A percentile compares a stretch with the other conserved stretches of the same genome.
These are phyloP conservation scores for Apamea sordens DNA, from an alignment of 2,888 invertebrate species.

Conservation along the genomic window DNA sequence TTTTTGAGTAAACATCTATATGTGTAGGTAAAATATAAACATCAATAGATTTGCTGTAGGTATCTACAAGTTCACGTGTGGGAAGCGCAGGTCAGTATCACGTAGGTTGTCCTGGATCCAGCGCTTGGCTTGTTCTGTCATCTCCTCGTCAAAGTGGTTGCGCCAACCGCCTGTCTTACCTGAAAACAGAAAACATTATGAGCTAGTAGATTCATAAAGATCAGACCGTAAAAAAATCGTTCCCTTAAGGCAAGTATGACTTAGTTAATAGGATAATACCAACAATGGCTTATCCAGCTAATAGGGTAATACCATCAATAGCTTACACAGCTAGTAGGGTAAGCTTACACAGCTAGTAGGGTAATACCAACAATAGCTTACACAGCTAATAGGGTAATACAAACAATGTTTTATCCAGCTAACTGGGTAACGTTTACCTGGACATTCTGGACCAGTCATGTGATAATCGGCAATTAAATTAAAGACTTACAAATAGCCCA, in stretches of 20 bases:
- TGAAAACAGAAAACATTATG: neutral
- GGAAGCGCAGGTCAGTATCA: constrained; percentile 70
- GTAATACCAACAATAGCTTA: too few relatives aligned
- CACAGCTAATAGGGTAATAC: too few relatives aligned
- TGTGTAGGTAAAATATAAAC: neutral
- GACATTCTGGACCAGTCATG: too few relatives aligned
- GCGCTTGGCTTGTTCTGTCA: constrained; percentile 90
- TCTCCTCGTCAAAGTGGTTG: constrained; percentile 91
- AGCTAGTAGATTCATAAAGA: neutral
- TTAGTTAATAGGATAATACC: too few relatives aligned
- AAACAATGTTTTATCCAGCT: neutral
- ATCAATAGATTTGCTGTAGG: neutral
- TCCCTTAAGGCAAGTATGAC: too few relatives aligned
- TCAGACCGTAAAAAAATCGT: too few relatives aligned
- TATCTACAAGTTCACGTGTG: constrained; percentile 19
- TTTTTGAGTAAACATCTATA: neutral
- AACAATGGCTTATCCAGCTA: neutral
- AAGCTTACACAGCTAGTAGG: too few relatives aligned
- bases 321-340: too few relatives aligned
- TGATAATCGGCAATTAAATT: neutral
- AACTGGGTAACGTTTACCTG: neutral
- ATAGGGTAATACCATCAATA: neutral
- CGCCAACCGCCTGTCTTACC: constrained; percentile 87
- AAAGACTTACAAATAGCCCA: neutral
- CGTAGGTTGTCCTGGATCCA: constrained; percentile 91